Conservation (phyloP, 2,113 vertebrate genomes). For the Gracilinanus agilis region DNA sequence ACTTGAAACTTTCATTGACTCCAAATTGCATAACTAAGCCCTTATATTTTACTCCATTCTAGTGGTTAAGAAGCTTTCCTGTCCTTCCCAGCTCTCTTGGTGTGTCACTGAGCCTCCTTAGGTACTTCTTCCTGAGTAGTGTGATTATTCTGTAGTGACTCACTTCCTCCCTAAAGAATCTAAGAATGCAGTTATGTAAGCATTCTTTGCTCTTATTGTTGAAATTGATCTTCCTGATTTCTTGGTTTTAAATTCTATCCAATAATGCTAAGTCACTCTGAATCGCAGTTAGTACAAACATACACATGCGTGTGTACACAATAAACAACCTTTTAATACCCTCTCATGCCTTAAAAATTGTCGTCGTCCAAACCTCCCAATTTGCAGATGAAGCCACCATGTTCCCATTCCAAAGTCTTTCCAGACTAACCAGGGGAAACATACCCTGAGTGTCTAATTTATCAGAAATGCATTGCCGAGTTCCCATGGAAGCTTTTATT, state of each 20-base stretch:
- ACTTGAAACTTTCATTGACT: constrained; percentile 17
- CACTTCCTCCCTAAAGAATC: constrained; percentile 65
- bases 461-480: constrained; percentile 32
- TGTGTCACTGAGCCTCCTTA: constrained; percentile 29
- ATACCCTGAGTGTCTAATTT: constrained; percentile 39
- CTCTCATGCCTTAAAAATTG: neutral
- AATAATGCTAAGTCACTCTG: constrained; percentile 81
- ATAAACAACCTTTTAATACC: neutral
- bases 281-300: constrained; percentile 45
- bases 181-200: constrained; percentile 43
- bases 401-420: neutral
- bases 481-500: constrained; percentile 31
- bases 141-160: constrained; percentile 53
- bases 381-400: neutral
- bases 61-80: neutral
- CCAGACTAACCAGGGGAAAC: neutral
- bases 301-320: neutral
- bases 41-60: neutral
- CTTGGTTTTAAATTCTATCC: constrained; percentile 50
- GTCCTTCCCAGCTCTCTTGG: neutral
- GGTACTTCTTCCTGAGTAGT: constrained; percentile 17
- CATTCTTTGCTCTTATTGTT: constrained; percentile 53
- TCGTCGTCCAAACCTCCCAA: neutral
- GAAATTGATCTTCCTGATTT: constrained; percentile 41
- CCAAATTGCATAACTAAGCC: neutral